phyloP scores from a whole-genome alignment of 2,113 vertebrate genomes.

The Labeo rohita region DNA sequence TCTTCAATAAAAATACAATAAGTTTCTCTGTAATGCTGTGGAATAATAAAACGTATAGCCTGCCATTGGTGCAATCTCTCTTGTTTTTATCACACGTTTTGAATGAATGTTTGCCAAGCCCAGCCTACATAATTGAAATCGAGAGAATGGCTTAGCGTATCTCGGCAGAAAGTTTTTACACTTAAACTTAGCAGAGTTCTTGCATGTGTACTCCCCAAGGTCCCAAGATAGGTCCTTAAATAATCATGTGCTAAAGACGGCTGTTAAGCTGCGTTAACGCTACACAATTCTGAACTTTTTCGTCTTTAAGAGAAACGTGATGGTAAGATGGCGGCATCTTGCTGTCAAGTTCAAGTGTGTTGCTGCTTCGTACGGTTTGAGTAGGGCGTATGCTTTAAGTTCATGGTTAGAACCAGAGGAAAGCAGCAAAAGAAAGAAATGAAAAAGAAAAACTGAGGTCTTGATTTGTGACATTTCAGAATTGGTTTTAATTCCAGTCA shows the following conservation, averaged over 20 bases:
- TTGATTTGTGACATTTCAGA: conserved; percentile 72
- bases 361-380: conserved; percentile 61
- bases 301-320: conserved; percentile 61
- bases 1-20: not conserved
- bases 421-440: conserved; percentile 28
- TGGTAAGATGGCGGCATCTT: conserved; percentile 77
- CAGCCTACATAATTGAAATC: not conserved
- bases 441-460: conserved; percentile 66
- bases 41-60: not conserved
- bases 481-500: conserved; percentile 80
- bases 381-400: conserved; percentile 44
- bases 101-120: not conserved
- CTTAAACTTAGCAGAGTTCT: not conserved
- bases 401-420: conserved; percentile 41
- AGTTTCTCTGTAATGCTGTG: not conserved
- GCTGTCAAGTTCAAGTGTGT: conserved; percentile 81
- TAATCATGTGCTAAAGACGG: not conserved
- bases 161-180: conserved; percentile 1
- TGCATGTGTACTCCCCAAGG: not conserved
- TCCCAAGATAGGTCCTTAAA: not conserved
- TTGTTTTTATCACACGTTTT: not conserved
- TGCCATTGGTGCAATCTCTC: not conserved
- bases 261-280: not conserved
- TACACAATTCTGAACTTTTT: conserved; percentile 47
- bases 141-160: not conserved